A percentile compares a stretch with the other conserved stretches of the same genome.
These are phyloP conservation scores for Axea sp. DNA, from an alignment of 2,888 invertebrate species.

Conservation along the genomic window DNA sequence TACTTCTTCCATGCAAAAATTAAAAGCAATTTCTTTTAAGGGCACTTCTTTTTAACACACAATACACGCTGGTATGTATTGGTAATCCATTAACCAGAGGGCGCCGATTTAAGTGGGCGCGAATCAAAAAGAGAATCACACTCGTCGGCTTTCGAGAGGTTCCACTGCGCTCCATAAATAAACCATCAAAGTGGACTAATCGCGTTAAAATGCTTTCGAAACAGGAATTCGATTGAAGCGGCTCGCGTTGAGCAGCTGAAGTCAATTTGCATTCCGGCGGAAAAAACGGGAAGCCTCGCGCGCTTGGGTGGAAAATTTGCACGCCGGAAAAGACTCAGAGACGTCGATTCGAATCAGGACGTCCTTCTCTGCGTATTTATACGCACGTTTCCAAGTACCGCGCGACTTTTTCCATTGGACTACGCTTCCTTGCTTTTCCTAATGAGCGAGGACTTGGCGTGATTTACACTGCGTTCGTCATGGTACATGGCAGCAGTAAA, in stretches of 20 bases:
- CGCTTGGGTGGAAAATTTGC: conserved; percentile 37
- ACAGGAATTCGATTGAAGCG: conserved; percentile 39
- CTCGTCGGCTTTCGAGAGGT: conserved; percentile 27
- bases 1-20: too few species aligned
- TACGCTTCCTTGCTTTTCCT: conserved; percentile 41
- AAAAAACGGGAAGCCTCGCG: conserved; percentile 15
- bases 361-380: conserved; percentile 52
- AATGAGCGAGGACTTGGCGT: conserved; percentile 39
- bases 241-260: conserved; percentile 40
- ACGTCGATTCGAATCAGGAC: conserved; percentile 57
- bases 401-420: conserved; percentile 36
- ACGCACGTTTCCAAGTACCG: conserved; percentile 3
- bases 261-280: conserved; percentile 37
- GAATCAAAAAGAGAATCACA: conserved; percentile 29
- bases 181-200: conserved; percentile 53
- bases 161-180: conserved; percentile 36
- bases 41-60: too few species aligned
- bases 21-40: too few species aligned
- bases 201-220: conserved; percentile 51
- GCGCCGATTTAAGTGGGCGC: conserved; percentile 6
- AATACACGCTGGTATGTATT: too few species aligned
- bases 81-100: too few species aligned
- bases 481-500: conserved; percentile 15
- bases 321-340: conserved; percentile 35
- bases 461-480: conserved; percentile 45